A percentile compares a stretch with the other conserved stretches of the same genome.
Evolutionary conservation across 2,888 invertebrate species (phyloP).

Genomic region (Mythimna lalbum): DNA sequence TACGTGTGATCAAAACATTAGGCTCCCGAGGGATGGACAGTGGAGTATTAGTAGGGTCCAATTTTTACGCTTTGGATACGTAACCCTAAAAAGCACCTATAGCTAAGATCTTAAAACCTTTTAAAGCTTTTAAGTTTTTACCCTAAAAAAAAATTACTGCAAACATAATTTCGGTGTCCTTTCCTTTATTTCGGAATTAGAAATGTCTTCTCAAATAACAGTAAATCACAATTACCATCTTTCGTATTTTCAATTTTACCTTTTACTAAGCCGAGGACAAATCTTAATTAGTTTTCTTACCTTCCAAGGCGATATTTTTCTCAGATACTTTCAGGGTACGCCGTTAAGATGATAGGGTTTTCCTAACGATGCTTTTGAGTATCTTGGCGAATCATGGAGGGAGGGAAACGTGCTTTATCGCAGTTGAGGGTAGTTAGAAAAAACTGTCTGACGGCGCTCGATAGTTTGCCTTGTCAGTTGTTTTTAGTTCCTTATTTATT

Average conservation of each 20-base stretch:
- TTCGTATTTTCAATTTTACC: conserved; percentile 51
- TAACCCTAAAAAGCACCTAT: no score
- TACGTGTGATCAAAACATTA: no score
- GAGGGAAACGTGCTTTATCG: conserved; percentile 59
- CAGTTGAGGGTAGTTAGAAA: conserved; percentile 27
- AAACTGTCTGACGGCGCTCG: conserved; percentile 7
- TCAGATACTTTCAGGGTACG: conserved; percentile 21
- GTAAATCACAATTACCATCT: conserved; percentile 46
- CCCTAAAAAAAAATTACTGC: background rate
- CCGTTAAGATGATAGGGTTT: conserved; percentile 52
- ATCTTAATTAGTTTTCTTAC: conserved; percentile 50
- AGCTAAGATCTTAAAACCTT: background rate
- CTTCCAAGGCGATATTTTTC: conserved; percentile 26
- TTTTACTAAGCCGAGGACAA: conserved; percentile 32
- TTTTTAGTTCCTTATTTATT: conserved; percentile 1
- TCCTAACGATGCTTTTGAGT: conserved; percentile 39
- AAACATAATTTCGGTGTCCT: conserved; percentile 4
- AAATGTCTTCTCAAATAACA: conserved; percentile 47
- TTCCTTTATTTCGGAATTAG: conserved; percentile 28
- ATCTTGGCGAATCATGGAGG: conserved; percentile 39
- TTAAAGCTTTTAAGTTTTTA: background rate
- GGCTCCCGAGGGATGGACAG: no score
- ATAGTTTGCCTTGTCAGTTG: conserved; percentile 22
- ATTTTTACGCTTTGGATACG: no score
- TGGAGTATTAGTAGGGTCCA: no score